Percentiles rank a stretch among this genome's conserved stretches.
Evolutionary conservation across 2,888 invertebrate genomes (phyloP).

Genomic region (Cloeon dipterum): DNA sequence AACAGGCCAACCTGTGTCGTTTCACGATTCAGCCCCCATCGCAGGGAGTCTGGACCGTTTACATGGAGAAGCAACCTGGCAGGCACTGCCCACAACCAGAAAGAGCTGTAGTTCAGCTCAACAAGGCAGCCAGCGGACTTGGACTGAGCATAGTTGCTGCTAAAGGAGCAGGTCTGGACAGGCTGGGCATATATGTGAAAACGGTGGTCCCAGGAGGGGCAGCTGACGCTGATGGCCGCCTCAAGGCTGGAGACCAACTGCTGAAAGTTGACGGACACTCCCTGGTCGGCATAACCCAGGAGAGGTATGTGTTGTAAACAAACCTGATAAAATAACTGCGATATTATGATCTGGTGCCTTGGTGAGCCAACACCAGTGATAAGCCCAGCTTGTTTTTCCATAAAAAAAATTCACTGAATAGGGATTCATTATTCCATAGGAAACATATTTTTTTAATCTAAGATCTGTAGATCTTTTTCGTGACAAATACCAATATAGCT

Average conservation of each 20-base stretch:
- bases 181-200: constrained; percentile 94
- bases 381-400: too few relatives aligned
- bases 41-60: constrained; percentile 87
- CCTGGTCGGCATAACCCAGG: constrained; percentile 52
- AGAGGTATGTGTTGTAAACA: constrained; percentile 25
- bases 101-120: constrained; percentile 64
- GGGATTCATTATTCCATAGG: too few relatives aligned
- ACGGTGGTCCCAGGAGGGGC: constrained; percentile 90
- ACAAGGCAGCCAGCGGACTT: constrained; percentile 91
- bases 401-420: too few relatives aligned
- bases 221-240: constrained; percentile 76
- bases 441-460: too few relatives aligned
- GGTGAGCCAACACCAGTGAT: too few relatives aligned
- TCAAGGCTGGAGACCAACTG: constrained; percentile 93
- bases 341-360: too few relatives aligned
- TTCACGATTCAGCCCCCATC: constrained; percentile 78
- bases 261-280: constrained; percentile 92
- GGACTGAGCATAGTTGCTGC: constrained; percentile 97
- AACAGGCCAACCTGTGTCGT: constrained; percentile 67
- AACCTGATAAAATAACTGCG: too few relatives aligned
- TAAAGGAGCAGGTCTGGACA: constrained; percentile 60
- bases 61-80: constrained; percentile 37
- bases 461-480: too few relatives aligned
- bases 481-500: too few relatives aligned
- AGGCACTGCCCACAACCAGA: too few relatives aligned